These are phyloP conservation scores for Clanis bilineata DNA, from an alignment of 2,888 invertebrate genomes.

Conservation along the genomic window DNA sequence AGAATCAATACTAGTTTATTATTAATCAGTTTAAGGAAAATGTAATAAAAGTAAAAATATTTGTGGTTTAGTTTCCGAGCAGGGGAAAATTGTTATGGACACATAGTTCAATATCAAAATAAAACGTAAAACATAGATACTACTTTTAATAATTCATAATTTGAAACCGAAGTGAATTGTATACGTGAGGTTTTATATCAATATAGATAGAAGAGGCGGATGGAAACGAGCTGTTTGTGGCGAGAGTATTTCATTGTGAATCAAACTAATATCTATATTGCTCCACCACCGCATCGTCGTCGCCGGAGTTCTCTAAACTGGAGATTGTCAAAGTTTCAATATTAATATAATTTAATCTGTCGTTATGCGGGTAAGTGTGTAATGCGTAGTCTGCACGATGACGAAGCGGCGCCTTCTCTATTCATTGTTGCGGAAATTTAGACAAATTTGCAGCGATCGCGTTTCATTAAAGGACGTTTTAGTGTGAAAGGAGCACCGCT, in stretches of 20 bases:
- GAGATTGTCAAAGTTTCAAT: constrained; percentile 61
- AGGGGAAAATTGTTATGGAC: too few species aligned
- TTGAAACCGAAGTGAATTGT: background rate
- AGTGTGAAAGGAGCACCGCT: constrained; percentile 63
- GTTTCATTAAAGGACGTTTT: constrained; percentile 75
- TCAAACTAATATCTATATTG: constrained; percentile 21
- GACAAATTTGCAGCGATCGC: constrained; percentile 75
- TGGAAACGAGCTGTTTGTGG: constrained; percentile 2
- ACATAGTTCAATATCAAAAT: too few species aligned
- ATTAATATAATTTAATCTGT: constrained; percentile 78
- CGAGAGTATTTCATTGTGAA: constrained; percentile 7
- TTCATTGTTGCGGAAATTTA: constrained; percentile 74
- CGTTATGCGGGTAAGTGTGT: constrained; percentile 67
- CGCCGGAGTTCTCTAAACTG: constrained; percentile 40
- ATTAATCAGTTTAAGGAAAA: too few species aligned
- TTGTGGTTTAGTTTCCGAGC: too few species aligned
- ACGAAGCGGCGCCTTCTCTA: constrained; percentile 48
- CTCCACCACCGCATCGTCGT: constrained; percentile 17
- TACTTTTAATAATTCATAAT: too few species aligned
- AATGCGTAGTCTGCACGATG: constrained; percentile 54
- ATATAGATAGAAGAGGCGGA: background rate
- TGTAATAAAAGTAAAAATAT: too few species aligned
- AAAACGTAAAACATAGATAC: too few species aligned
- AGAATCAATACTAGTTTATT: too few species aligned
- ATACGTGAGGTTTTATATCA: background rate